Evolutionary conservation across 1,140 invertebrate species (phyloP).

Genomic region (Heliothis subflexa): DNA sequence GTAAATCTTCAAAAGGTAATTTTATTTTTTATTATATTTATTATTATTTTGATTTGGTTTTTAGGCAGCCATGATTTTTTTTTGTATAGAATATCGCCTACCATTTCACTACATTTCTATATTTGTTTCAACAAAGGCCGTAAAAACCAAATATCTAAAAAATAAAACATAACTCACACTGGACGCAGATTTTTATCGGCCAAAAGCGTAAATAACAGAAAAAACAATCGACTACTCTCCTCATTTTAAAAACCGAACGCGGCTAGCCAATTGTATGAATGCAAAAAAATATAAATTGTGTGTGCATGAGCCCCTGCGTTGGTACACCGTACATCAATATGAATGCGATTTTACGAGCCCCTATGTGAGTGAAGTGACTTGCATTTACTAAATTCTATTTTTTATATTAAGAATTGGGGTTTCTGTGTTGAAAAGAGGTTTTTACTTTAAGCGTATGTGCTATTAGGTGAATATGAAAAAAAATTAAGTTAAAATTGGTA

Average conservation of each 20-base stretch:
- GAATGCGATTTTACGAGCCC: slow-evolving; percentile 5
- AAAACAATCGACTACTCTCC: slow-evolving; percentile 1
- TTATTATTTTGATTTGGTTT: too few species aligned
- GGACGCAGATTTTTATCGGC: background rate
- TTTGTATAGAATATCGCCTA: too few species aligned
- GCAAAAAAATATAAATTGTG: slow-evolving; percentile 21
- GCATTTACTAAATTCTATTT: slow-evolving; percentile 28
- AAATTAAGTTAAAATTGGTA: too few species aligned
- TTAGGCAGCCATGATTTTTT: too few species aligned
- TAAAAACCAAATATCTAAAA: background rate
- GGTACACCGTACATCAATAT: background rate
- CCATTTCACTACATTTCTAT: too few species aligned
- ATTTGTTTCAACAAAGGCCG: too few species aligned
- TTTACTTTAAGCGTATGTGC: background rate
- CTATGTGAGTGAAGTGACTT: slow-evolving; percentile 42
- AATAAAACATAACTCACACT: slow-evolving; percentile 7
- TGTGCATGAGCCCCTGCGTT: background rate
- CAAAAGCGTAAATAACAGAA: background rate
- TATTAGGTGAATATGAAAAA: too few species aligned
- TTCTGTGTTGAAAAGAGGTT: slow-evolving; percentile 4
- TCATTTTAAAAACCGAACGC: slow-evolving; percentile 22
- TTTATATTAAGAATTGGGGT: background rate
- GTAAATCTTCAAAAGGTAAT: too few species aligned
- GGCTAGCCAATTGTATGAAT: slow-evolving; percentile 24
- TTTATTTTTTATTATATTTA: too few species aligned